These are phyloP conservation scores for Lycaon pictus DNA, from an alignment of 2,113 vertebrate genomes.

Conservation along the genomic window DNA sequence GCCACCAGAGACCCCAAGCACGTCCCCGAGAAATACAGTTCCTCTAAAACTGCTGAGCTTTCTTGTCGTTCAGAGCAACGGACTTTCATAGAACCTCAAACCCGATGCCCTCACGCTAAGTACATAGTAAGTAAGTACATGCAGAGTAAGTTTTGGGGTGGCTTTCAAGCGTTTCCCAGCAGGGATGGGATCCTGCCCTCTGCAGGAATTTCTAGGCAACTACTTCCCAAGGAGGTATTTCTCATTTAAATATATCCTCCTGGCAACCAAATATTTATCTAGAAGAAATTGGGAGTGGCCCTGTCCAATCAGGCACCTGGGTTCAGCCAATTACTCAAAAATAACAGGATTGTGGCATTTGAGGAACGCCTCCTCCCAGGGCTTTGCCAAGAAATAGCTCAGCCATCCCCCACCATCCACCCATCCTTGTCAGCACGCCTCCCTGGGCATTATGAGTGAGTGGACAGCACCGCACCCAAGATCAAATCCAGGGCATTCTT, in stretches of 20 bases:
- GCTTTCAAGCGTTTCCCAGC: neutral
- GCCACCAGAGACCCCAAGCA: neutral
- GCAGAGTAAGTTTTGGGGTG: neutral
- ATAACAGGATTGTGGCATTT: slow-evolving; percentile 87
- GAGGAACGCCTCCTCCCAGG: slow-evolving; percentile 80
- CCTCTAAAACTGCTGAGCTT: neutral
- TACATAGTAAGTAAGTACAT: neutral
- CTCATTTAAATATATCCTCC: slow-evolving; percentile 80
- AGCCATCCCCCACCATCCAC: slow-evolving; percentile 80
- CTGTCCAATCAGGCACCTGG: slow-evolving; percentile 81
- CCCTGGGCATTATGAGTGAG: slow-evolving; percentile 80
- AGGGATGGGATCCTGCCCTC: slow-evolving; percentile 67
- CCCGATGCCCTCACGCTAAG: neutral
- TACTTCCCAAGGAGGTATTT: slow-evolving; percentile 63
- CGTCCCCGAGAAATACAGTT: neutral
- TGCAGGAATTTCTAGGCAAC: slow-evolving; percentile 72
- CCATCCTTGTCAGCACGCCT: slow-evolving; percentile 85
- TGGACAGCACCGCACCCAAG: slow-evolving; percentile 84
- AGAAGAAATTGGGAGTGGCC: slow-evolving; percentile 75
- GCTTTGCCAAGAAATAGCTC: slow-evolving; percentile 83
- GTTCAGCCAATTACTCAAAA: slow-evolving; percentile 82
- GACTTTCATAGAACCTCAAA: neutral
- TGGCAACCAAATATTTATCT: slow-evolving; percentile 85
- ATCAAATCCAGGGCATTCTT: slow-evolving; percentile 87
- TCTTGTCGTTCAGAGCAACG: neutral